phyloP scores from a whole-genome alignment of 1,140 invertebrate genomes.

The Sminthurides bifidus region DNA sequence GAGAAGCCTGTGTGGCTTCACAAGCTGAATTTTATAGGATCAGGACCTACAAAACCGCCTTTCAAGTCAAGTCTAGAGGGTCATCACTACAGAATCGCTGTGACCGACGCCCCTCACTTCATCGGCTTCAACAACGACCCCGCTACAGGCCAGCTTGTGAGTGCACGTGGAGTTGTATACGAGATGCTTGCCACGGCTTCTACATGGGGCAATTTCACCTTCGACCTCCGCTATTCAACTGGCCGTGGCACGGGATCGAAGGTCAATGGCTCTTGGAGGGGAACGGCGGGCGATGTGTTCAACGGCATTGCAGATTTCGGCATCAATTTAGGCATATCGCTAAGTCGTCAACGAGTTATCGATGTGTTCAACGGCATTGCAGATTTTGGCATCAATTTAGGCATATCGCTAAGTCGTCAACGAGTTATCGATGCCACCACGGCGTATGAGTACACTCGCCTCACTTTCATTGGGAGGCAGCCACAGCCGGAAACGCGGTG shows the following conservation, averaged over 20 bases:
- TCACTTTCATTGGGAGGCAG: not conserved
- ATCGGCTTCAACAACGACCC: not conserved
- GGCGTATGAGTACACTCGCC: not conserved
- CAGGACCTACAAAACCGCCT: not conserved
- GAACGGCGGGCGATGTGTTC: not conserved
- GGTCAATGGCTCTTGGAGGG: not conserved
- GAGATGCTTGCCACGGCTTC: not conserved
- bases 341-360: not conserved
- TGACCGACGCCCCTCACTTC: not conserved
- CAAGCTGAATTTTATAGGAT: not conserved
- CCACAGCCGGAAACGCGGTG: not conserved
- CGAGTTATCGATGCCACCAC: not conserved
- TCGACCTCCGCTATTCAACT: not conserved
- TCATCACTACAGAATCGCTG: not conserved
- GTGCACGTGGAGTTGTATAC: not conserved
- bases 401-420: not conserved
- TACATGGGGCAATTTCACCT: not conserved
- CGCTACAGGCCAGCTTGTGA: not conserved
- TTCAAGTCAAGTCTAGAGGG: too few species aligned
- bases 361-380: not conserved
- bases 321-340: not conserved
- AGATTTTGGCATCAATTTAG: not conserved
- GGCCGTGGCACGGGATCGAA: not conserved
- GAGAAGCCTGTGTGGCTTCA: not conserved
- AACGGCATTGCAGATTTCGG: not conserved